Conservation (phyloP, 2,113 vertebrate species). For the Cyrtonyx montezumae region DNA sequence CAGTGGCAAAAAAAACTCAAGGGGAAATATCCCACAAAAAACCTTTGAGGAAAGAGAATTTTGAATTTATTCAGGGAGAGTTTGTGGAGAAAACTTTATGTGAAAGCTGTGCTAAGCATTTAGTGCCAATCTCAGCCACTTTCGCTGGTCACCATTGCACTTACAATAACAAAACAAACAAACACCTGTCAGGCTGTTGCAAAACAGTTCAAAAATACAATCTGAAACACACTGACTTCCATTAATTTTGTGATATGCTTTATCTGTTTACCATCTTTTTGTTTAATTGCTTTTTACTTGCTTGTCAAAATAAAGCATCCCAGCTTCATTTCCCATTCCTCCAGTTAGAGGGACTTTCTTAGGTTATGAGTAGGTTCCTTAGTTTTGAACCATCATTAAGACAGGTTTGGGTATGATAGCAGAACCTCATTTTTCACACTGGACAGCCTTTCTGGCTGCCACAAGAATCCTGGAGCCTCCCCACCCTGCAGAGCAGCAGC, state of each 20-base stretch:
- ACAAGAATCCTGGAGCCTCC: not conserved
- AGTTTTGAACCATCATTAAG: not conserved
- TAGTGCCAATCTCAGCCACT: no score
- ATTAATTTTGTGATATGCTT: not conserved
- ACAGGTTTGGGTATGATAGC: not conserved
- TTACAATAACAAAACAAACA: rapidly evolving
- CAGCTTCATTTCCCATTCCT: not conserved
- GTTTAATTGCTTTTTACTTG: not conserved
- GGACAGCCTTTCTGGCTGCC: not conserved
- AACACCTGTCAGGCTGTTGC: not conserved
- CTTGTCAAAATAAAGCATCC: not conserved
- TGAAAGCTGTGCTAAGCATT: not conserved
- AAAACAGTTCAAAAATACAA: rapidly evolving
- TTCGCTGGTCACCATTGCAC: not conserved
- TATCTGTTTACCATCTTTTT: not conserved
- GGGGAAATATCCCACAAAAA: not conserved
- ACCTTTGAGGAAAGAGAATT: not conserved
- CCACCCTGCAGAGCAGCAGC: not conserved
- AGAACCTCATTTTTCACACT: not conserved
- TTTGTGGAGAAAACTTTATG: not conserved
- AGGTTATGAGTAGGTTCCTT: not conserved
- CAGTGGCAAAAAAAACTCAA: not conserved
- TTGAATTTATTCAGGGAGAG: not conserved
- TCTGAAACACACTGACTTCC: not conserved
- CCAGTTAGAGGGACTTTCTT: not conserved